Evolutionary conservation across 2,113 vertebrate genomes (phyloP).

Genomic region (Hippocampus comes): DNA sequence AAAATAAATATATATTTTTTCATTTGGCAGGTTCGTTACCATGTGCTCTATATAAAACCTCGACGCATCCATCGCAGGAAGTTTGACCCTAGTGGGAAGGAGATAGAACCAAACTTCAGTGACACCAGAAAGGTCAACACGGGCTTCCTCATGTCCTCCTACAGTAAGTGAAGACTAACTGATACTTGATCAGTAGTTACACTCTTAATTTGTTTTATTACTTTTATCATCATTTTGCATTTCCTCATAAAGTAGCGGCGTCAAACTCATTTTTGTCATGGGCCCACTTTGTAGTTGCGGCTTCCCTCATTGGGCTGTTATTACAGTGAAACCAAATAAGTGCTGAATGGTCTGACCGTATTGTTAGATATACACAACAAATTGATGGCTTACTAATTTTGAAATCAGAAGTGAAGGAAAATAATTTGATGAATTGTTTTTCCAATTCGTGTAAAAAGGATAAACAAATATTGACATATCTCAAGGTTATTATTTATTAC

Average conservation of each 20-base stretch:
- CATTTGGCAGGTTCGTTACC: constrained; percentile 74
- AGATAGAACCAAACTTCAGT: constrained; percentile 85
- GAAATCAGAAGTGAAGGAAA: too few relatives aligned
- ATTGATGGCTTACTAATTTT: too few relatives aligned
- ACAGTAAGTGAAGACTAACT: constrained; percentile 74
- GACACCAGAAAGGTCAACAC: constrained; percentile 84
- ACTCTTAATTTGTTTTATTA: background rate
- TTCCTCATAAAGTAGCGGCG: background rate
- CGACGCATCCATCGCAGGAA: constrained; percentile 73
- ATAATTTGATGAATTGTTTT: too few relatives aligned
- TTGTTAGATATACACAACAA: too few relatives aligned
- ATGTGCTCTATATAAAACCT: constrained; percentile 78
- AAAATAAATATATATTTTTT: background rate
- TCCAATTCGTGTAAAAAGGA: too few relatives aligned
- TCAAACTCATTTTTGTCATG: too few relatives aligned
- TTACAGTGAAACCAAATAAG: too few relatives aligned
- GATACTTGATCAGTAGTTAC: background rate
- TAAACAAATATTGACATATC: too few relatives aligned
- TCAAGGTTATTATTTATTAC: too few relatives aligned
- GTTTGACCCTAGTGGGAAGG: constrained; percentile 78
- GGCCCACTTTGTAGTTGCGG: too few relatives aligned
- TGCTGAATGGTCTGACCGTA: too few relatives aligned
- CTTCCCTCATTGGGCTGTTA: too few relatives aligned
- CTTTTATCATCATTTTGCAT: background rate
- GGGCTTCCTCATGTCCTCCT: constrained; percentile 85